Evolutionary conservation across 2,797 vertebrate genomes (phyloP), one percentile per base, ranked within the genome.

Genomic region (Galagoides demidoff): DNA sequence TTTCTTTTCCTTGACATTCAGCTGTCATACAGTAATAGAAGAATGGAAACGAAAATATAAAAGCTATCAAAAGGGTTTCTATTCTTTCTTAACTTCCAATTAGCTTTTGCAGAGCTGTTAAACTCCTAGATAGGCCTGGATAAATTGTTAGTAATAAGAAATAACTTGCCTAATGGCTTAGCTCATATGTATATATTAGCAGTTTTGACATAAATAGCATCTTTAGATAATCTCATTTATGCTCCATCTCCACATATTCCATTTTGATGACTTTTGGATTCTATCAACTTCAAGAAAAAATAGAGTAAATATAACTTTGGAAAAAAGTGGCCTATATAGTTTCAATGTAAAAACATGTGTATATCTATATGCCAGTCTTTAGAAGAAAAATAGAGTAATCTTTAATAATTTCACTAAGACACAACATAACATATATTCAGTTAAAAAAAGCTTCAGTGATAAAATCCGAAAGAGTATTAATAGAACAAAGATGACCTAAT

Each of bases 401-500:
- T 90, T 20, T 57, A 19, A 78, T 94, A 88, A 68, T 57, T 77
- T 7, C 9, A 64, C 63, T 77, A 74, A 59, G 29, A 31, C 39
- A 39, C 2, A 3, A 31, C 79, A 66, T 23, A 37, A 9, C 34
- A 55, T 81, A 43, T 78, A 76, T 27, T 83, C 17, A 64, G 11
- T 89, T 90, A 63, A 12, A 84, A 91, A 85, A 70, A 82, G 2
- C 39, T 20, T 81, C 19, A 70, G 23, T 27, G 52, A 34, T 89
- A 37, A 92, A 97, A 70, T 92, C 76, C 59, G 31, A 86, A 82
- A 20, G 7, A 34, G 27, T 63, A 84, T 59, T 31, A 34, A 61
- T 59, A 77, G 11, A 89, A 82, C 52, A 88, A 70, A 82, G 17
- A 90, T 92, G 39, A 94, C 31, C 17, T 64, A 68, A 78, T 79